phyloP scores from a whole-genome alignment of 2,888 invertebrate species.

The Apodemia hepburni region DNA sequence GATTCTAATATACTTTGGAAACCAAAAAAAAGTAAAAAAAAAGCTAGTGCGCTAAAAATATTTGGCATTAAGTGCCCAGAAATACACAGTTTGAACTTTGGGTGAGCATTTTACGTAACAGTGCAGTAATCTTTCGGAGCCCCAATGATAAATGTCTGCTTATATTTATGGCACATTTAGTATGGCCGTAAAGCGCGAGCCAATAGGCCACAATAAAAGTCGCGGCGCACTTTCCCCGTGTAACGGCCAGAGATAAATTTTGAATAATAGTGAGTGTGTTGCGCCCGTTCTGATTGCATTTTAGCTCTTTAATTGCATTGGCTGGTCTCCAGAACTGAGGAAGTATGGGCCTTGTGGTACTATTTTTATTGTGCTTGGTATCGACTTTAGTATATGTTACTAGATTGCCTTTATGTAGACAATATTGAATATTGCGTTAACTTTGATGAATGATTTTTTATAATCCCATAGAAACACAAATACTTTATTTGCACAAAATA shows the following conservation, averaged over 20 bases:
- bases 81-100: background rate
- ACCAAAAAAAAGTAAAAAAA: too few relatives aligned
- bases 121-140: background rate
- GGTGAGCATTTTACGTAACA: background rate
- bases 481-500: too few relatives aligned
- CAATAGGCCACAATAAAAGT: conserved; percentile 4
- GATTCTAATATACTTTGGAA: too few relatives aligned
- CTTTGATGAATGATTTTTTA: too few relatives aligned
- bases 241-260: conserved; percentile 2
- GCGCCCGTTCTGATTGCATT: conserved; percentile 1
- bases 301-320: conserved; percentile 3
- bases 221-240: background rate
- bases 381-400: too few relatives aligned
- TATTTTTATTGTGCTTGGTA: background rate
- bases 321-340: background rate
- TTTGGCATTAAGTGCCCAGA: background rate
- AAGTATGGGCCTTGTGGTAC: background rate
- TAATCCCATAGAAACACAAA: too few relatives aligned
- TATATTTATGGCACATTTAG: conserved; percentile 2
- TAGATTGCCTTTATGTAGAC: too few relatives aligned
- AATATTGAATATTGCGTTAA: too few relatives aligned
- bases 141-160: background rate
- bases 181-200: background rate
- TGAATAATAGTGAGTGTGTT: background rate
- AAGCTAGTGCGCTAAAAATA: too few relatives aligned